phyloP scores from a whole-genome alignment of 2,113 vertebrate species.

The Nanger granti region DNA sequence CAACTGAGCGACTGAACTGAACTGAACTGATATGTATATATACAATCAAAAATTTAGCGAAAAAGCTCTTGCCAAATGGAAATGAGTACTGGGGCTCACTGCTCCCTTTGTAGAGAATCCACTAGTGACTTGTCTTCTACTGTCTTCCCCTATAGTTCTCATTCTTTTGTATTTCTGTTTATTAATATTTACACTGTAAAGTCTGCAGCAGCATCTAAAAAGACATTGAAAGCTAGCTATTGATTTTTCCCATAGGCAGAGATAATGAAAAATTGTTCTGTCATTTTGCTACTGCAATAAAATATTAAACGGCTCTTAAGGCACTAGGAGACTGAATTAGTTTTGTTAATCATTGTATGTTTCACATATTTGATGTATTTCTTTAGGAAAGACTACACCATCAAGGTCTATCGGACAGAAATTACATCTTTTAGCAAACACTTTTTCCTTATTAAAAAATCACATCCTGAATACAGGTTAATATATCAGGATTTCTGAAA shows the following conservation, averaged over 20 bases:
- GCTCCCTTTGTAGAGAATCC: not conserved
- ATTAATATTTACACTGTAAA: not conserved
- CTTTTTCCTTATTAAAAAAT: not conserved
- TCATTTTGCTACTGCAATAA: constrained; percentile 4
- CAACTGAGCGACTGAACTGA: too few species aligned
- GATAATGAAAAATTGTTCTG: not conserved
- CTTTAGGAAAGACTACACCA: not conserved
- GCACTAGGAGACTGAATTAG: not conserved
- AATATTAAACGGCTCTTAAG: not conserved
- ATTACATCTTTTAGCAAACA: not conserved
- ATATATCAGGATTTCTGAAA: not conserved
- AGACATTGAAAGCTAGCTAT: not conserved
- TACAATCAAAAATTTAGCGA: not conserved
- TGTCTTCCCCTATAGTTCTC: not conserved
- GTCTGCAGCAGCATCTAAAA: not conserved
- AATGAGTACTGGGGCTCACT: not conserved
- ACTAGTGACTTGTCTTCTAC: not conserved
- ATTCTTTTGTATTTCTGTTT: not conserved
- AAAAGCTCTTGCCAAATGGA: not conserved
- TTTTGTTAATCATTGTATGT: not conserved
- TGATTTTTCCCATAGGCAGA: not conserved
- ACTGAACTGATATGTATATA: too few species aligned
- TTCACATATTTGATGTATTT: constrained; percentile 5
- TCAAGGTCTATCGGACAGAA: not conserved
- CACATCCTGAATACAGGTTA: not conserved